Conservation (phyloP, 1,140 invertebrate genomes). For the Mylabris phalerata region DNA sequence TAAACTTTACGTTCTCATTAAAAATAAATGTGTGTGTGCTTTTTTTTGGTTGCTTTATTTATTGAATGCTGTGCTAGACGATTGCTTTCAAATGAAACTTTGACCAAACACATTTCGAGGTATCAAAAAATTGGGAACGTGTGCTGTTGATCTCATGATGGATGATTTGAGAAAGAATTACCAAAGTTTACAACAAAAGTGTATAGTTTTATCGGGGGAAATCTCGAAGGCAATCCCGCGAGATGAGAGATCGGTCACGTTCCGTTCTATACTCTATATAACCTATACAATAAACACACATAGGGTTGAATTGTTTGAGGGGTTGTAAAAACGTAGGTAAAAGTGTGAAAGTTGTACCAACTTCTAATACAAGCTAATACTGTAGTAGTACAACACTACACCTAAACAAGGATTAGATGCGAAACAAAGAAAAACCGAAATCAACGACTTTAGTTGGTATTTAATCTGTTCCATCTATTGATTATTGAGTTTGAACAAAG, state of each 20-base stretch:
- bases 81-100: too few species aligned
- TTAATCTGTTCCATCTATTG: too few species aligned
- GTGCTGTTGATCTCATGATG: conserved; percentile 39
- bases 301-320: too few species aligned
- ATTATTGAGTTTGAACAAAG: too few species aligned
- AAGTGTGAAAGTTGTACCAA: conserved; percentile 24
- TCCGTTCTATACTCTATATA: conserved; percentile 28
- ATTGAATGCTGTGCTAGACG: too few species aligned
- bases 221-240: conserved; percentile 39
- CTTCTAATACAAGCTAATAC: conserved; percentile 11
- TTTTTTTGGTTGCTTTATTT: too few species aligned
- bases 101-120: conserved; percentile 8
- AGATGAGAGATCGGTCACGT: conserved; percentile 43
- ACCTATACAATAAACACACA: background rate
- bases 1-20: too few species aligned
- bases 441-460: too few species aligned
- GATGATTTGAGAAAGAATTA: conserved; percentile 43
- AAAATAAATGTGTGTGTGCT: too few species aligned
- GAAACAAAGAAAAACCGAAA: background rate
- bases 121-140: conserved; percentile 23
- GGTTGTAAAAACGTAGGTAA: conserved; percentile 10
- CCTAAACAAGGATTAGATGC: background rate
- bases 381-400: background rate
- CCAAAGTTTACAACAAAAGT: conserved; percentile 42
- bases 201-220: conserved; percentile 43